A percentile compares a stretch with the other conserved stretches of the same genome.
Evolutionary conservation across 2,797 vertebrate species (phyloP).

Genomic region (Novumbra hubbsi): DNA sequence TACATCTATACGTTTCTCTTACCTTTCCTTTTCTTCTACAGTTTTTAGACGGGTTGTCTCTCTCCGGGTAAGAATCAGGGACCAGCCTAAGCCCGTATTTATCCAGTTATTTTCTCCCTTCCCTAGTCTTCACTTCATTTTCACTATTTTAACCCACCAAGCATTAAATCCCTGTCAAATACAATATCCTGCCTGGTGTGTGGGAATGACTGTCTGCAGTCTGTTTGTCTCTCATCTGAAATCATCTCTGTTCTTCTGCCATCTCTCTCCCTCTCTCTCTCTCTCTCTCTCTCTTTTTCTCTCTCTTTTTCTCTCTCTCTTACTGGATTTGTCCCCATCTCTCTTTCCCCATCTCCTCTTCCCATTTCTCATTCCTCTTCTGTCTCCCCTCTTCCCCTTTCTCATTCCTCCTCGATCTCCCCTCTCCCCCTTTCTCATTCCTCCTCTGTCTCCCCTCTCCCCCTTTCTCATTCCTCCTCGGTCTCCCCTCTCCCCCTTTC

Average conservation of each 20-base stretch:
- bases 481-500: too few relatives aligned
- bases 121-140: constrained; percentile 29
- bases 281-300: too few relatives aligned
- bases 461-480: too few relatives aligned
- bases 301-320: neutral
- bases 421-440: too few relatives aligned
- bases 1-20: constrained; percentile 8
- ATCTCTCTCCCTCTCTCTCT: too few relatives aligned
- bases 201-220: constrained; percentile 35
- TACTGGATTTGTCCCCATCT: neutral
- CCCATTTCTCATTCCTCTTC: neutral
- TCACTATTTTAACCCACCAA: constrained; percentile 29
- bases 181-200: constrained; percentile 17
- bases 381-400: too few relatives aligned
- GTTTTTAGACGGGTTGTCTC: constrained; percentile 10
- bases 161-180: constrained; percentile 35
- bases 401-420: too few relatives aligned
- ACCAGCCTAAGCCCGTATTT: constrained; percentile 53
- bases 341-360: neutral
- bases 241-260: constrained; percentile 3
- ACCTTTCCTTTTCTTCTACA: constrained; percentile 40
- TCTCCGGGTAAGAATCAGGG: constrained; percentile 23
- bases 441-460: too few relatives aligned
- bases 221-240: neutral
- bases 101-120: constrained; percentile 34